These are phyloP conservation scores for Gortyna flavago DNA, from an alignment of 2,888 invertebrate species.

Conservation along the genomic window DNA sequence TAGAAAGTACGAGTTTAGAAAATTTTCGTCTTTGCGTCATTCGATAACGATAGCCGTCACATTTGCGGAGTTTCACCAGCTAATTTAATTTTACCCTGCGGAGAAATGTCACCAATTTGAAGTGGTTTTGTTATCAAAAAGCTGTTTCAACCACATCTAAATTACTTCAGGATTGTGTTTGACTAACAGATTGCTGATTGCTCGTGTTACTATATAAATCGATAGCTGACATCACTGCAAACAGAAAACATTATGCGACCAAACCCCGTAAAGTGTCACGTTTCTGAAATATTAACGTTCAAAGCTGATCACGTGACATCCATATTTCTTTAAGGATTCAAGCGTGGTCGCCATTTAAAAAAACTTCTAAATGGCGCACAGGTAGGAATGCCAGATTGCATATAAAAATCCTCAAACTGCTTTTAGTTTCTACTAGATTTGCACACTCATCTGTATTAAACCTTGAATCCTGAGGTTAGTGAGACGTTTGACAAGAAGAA, in stretches of 20 bases:
- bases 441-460: slow-evolving; percentile 38
- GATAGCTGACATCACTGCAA: no score
- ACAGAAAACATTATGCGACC: not conserved
- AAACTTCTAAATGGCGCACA: no score
- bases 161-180: slow-evolving; percentile 38
- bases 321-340: no score
- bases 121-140: slow-evolving; percentile 21
- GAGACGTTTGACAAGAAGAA: slow-evolving; percentile 46
- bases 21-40: no score
- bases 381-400: no score
- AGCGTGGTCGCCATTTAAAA: no score
- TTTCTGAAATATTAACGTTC: not conserved
- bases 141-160: slow-evolving; percentile 36
- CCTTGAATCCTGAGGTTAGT: slow-evolving; percentile 45
- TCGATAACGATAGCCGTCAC: no score
- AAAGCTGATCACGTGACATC: no score
- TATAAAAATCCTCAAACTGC: no score
- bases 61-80: not conserved
- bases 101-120: not conserved
- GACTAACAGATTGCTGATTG: not conserved
- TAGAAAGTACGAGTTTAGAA: no score
- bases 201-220: not conserved
- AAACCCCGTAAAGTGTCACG: not conserved
- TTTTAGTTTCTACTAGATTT: not conserved
- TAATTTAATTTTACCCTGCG: not conserved